A percentile compares a stretch with the other conserved stretches of the same genome.
phyloP scores from a whole-genome alignment of 2,797 vertebrate genomes.

The Masticophis lateralis region DNA sequence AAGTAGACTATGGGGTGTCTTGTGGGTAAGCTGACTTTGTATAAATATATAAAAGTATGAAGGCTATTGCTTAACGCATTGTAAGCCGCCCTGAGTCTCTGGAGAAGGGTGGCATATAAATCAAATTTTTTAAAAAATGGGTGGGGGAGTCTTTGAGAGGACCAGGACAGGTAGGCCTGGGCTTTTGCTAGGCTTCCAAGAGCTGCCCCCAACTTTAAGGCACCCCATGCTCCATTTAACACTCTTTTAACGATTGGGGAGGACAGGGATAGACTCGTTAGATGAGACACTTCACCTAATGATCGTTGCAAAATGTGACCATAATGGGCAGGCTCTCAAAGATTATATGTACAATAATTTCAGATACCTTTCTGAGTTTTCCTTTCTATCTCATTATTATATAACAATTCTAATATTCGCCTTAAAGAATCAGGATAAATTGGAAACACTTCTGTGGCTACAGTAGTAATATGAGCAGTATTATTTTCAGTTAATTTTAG shows the following conservation, averaged over 20 bases:
- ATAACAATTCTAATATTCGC: constrained; percentile 55
- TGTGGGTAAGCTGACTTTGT: no score
- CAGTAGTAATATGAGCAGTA: constrained; percentile 9
- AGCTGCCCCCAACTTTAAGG: background rate
- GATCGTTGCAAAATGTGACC: background rate
- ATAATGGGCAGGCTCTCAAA: background rate
- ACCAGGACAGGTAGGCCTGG: background rate
- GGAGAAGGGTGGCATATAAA: no score
- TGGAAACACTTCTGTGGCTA: constrained; percentile 50
- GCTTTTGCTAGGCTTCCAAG: background rate
- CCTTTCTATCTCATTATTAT: constrained; percentile 60
- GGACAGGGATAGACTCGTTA: background rate
- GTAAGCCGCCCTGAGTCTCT: no score
- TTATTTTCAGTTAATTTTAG: constrained; percentile 64
- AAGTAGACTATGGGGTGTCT: background rate
- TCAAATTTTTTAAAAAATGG: no score
- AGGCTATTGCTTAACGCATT: no score
- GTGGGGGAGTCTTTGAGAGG: no score
- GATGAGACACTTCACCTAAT: background rate
- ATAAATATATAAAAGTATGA: no score
- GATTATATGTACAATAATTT: constrained; percentile 20
- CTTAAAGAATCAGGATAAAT: constrained; percentile 56
- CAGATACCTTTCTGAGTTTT: constrained; percentile 61
- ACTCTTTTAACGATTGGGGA: background rate
- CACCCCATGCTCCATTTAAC: background rate